These are phyloP conservation scores for Gymnogyps californianus DNA, from an alignment of 2,113 vertebrate species.

Conservation along the genomic window DNA sequence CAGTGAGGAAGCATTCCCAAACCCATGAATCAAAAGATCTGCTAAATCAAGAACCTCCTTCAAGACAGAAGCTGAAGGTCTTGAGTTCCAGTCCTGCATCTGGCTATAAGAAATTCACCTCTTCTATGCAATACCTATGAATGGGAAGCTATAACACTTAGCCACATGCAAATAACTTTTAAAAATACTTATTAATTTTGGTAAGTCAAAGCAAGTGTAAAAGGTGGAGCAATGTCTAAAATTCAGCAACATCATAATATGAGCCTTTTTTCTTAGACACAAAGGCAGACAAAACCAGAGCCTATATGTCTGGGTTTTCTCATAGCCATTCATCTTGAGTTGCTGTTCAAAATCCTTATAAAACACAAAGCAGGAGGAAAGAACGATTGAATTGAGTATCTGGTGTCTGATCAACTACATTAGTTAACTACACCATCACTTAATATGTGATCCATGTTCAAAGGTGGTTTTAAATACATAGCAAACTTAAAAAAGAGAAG, in stretches of 20 bases:
- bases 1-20: not conserved
- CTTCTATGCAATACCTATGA: not conserved
- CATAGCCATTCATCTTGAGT: not conserved
- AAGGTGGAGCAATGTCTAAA: not conserved
- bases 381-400: not conserved
- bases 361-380: slow-evolving; percentile 14
- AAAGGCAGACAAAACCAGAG: slow-evolving; percentile 3
- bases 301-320: not conserved
- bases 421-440: not conserved
- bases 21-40: not conserved
- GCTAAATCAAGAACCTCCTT: not conserved
- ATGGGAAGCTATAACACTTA: not conserved
- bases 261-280: not conserved
- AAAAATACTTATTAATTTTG: not conserved
- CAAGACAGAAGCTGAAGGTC: not conserved
- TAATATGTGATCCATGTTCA: not conserved
- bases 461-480: not conserved
- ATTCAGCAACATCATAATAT: not conserved
- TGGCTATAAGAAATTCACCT: not conserved
- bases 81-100: not conserved
- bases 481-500: not conserved
- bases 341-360: not conserved
- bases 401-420: not conserved
- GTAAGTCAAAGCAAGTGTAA: not conserved
- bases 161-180: not conserved